Percentiles rank a stretch among this genome's conserved stretches.
Evolutionary conservation across 1,140 invertebrate genomes (phyloP).

Genomic region (Psilanteris sp.): DNA sequence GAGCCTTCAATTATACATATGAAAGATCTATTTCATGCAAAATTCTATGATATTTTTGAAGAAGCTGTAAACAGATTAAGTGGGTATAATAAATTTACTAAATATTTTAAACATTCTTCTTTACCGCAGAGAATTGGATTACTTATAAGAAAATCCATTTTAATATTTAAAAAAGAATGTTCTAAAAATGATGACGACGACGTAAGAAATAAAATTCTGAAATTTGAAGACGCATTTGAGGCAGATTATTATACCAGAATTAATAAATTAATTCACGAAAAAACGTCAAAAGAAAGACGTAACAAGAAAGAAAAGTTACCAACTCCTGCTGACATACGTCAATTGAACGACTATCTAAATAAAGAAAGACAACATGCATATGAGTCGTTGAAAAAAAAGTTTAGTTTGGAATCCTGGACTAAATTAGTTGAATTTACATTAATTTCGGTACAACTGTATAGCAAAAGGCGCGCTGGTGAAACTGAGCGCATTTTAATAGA

Average conservation of each 20-base stretch:
- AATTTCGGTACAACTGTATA: conserved; percentile 4
- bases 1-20: neutral
- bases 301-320: conserved; percentile 12
- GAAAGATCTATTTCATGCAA: conserved; percentile 1
- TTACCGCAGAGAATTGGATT: neutral
- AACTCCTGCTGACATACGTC: neutral
- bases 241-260: conserved; percentile 1
- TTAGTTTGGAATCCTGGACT: neutral
- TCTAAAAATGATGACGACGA: neutral
- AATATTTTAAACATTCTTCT: neutral
- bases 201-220: neutral
- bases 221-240: conserved; percentile 11
- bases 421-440: conserved; percentile 5
- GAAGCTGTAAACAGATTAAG: neutral
- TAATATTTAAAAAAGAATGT: neutral
- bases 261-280: conserved; percentile 12
- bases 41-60: neutral
- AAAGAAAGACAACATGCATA: neutral
- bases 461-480: conserved; percentile 15
- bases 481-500: conserved; percentile 9
- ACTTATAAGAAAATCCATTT: neutral
- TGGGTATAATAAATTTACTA: neutral
- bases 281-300: neutral
- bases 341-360: conserved; percentile 2
- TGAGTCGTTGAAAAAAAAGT: conserved; percentile 1